Evolutionary conservation across 2,888 invertebrate genomes (phyloP).

Genomic region (Dioctria linearis): DNA sequence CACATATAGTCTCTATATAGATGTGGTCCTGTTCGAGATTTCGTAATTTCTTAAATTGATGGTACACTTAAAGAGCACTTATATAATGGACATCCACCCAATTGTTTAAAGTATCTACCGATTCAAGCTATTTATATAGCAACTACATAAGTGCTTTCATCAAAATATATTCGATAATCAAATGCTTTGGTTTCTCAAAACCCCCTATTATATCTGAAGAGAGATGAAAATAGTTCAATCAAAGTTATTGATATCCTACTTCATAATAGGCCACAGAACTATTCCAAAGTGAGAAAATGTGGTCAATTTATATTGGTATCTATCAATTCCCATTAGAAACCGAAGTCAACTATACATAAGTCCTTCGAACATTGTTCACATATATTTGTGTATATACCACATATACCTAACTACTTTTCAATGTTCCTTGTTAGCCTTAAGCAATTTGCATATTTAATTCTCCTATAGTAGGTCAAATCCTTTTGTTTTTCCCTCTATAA

Average conservation of each 20-base stretch:
- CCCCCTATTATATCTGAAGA: background rate
- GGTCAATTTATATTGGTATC: conserved; percentile 19
- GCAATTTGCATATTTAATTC: conserved; percentile 50
- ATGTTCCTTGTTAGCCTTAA: conserved; percentile 22
- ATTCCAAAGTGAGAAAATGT: conserved; percentile 16
- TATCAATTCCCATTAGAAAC: conserved; percentile 26
- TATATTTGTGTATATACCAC: background rate
- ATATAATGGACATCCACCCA: no score
- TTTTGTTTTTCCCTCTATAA: no score
- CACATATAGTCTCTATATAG: no score
- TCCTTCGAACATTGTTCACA: background rate
- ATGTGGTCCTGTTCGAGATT: no score
- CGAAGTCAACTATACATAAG: conserved; percentile 2
- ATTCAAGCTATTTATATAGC: no score
- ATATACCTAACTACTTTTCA: no score
- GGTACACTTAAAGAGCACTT: no score
- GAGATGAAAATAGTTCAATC: background rate
- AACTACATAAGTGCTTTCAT: no score
- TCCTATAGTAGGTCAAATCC: background rate
- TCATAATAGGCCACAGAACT: background rate
- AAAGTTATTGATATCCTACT: conserved; percentile 14
- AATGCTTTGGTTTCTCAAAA: background rate
- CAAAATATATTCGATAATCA: conserved; percentile 16
- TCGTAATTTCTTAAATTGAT: no score
- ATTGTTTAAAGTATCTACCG: no score